Conservation (phyloP, 2,888 invertebrate species). For the Drosophila acutilabella region DNA sequence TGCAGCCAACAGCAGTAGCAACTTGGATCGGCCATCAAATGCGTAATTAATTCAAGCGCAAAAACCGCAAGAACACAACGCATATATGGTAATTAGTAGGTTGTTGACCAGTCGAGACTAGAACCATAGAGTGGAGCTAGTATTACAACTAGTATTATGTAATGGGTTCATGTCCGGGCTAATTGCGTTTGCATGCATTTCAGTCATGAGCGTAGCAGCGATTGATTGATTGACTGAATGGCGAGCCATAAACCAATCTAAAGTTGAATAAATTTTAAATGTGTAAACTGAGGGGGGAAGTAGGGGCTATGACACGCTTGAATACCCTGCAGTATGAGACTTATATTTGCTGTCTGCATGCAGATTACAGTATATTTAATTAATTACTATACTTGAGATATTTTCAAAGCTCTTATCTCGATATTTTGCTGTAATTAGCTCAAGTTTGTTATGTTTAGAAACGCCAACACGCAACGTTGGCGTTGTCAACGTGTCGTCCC, state of each 20-base stretch:
- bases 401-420: neutral
- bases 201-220: conserved; percentile 1
- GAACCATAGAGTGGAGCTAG: neutral
- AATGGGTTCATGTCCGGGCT: conserved; percentile 51
- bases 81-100: conserved; percentile 53
- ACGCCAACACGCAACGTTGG: conserved; percentile 45
- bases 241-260: conserved; percentile 19
- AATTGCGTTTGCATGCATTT: conserved; percentile 61
- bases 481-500: conserved; percentile 13
- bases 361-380: neutral
- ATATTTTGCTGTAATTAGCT: conserved; percentile 3
- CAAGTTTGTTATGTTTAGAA: neutral
- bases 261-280: neutral
- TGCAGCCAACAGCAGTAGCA: conserved; percentile 25
- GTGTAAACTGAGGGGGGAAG: neutral
- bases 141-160: neutral
- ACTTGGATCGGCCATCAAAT: conserved; percentile 62
- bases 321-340: no score
- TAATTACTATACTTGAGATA: neutral
- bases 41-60: conserved; percentile 76
- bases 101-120: conserved; percentile 7
- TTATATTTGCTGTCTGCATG: no score
- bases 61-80: conserved; percentile 55
- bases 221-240: conserved; percentile 34
- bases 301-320: neutral